Evolutionary conservation across 2,113 vertebrate species (phyloP).

Genomic region (Stomatorhinus ivindoensis): DNA sequence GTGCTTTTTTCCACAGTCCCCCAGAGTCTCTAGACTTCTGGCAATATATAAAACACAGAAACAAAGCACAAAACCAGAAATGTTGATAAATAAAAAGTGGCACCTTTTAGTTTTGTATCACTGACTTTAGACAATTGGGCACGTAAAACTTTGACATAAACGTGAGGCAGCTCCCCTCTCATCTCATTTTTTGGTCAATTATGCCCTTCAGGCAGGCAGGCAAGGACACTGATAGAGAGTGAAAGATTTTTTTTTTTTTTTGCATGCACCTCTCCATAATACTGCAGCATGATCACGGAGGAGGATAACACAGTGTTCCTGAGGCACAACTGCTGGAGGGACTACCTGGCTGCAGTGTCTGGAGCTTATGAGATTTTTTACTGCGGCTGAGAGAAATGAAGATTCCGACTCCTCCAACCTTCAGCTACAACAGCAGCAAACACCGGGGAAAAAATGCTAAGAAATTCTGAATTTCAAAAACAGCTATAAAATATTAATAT

Average conservation of each 20-base stretch:
- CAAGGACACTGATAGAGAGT: conserved; percentile 25
- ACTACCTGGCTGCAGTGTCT: neutral
- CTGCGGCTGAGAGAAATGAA: neutral
- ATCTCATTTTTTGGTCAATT: conserved; percentile 35
- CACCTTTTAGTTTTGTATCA: neutral
- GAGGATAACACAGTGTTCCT: neutral
- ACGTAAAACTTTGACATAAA: neutral
- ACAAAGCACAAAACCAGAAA: neutral
- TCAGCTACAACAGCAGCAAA: neutral
- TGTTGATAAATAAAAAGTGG: neutral
- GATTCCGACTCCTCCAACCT: neutral
- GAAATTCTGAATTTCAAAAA: neutral
- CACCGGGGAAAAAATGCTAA: neutral
- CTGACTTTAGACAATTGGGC: neutral
- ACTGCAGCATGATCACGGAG: neutral
- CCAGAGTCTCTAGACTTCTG: neutral
- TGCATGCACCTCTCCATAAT: conserved; percentile 8
- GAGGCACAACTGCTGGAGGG: neutral
- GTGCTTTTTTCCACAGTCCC: neutral
- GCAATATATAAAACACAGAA: neutral
- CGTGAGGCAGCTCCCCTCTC: neutral
- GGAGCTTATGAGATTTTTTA: neutral
- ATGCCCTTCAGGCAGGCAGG: conserved; percentile 25
- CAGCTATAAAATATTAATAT: neutral
- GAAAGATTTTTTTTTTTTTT: conserved; percentile 29